A percentile compares a stretch with the other conserved stretches of the same genome.
Conservation (phyloP, 2,797 vertebrate species). For the Danio tinwini region DNA sequence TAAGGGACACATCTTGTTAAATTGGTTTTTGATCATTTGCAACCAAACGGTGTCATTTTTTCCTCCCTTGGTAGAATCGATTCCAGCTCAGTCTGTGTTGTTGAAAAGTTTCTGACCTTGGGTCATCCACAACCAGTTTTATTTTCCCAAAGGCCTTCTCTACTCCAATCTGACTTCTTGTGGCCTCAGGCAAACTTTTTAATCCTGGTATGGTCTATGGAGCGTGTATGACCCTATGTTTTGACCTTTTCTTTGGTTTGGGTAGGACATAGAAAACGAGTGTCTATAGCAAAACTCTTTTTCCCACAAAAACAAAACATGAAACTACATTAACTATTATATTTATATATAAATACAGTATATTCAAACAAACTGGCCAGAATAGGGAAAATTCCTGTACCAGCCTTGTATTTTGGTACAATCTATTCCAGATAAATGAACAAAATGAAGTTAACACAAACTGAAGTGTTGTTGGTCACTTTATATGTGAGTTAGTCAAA, state of each 20-base stretch:
- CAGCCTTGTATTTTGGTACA: neutral
- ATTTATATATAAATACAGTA: too few species aligned
- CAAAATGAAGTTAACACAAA: neutral
- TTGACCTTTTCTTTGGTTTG: neutral
- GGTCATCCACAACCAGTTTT: neutral
- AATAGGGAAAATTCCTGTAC: neutral
- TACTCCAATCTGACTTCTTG: neutral
- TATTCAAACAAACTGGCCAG: neutral
- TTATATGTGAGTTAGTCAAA: neutral
- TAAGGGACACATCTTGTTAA: neutral
- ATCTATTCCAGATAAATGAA: neutral
- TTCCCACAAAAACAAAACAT: neutral
- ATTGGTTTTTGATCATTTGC: conserved; percentile 2
- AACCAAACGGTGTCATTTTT: neutral
- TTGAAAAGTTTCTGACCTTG: neutral
- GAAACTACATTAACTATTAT: too few species aligned
- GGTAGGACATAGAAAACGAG: neutral
- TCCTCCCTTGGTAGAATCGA: neutral
- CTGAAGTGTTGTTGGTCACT: neutral
- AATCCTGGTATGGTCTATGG: neutral
- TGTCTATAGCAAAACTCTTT: neutral
- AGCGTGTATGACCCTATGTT: neutral
- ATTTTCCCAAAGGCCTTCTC: neutral
- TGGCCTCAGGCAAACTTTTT: conserved; percentile 1
- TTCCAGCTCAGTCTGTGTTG: neutral